phyloP scores from a whole-genome alignment of 2,113 vertebrate species.

The Hymenochirus boettgeri region DNA sequence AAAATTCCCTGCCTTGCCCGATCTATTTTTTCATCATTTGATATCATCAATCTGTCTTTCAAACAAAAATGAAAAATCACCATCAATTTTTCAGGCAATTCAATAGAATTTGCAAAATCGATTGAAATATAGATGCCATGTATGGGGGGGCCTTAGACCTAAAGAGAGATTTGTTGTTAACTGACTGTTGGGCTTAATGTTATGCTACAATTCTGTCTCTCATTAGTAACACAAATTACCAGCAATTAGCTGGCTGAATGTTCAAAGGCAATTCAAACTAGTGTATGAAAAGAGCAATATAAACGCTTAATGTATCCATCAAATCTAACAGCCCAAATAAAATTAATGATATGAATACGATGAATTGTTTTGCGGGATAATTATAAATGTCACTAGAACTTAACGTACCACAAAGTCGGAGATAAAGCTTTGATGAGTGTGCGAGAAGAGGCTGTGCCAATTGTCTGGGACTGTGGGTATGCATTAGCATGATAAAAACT shows the following conservation, averaged over 20 bases:
- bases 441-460: neutral
- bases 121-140: too few species aligned
- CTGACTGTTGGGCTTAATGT: slow-evolving; percentile 75
- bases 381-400: slow-evolving; percentile 63
- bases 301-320: slow-evolving; percentile 74
- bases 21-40: too few species aligned
- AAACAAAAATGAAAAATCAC: too few species aligned
- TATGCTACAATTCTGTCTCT: slow-evolving; percentile 71
- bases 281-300: slow-evolving; percentile 71
- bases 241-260: slow-evolving; percentile 76
- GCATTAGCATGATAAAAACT: too few species aligned
- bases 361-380: slow-evolving; percentile 66
- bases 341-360: slow-evolving; percentile 71
- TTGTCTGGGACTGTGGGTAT: neutral
- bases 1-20: too few species aligned
- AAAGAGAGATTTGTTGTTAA: slow-evolving; percentile 73
- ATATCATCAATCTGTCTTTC: too few species aligned
- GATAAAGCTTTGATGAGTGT: slow-evolving; percentile 25
- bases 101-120: too few species aligned
- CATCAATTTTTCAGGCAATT: too few species aligned
- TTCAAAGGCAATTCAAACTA: slow-evolving; percentile 76
- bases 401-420: slow-evolving; percentile 45
- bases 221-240: slow-evolving; percentile 79
- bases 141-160: too few species aligned
- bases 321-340: slow-evolving; percentile 73